Conservation (phyloP, 2,888 invertebrate genomes). For the Tupiocoris notatus region DNA sequence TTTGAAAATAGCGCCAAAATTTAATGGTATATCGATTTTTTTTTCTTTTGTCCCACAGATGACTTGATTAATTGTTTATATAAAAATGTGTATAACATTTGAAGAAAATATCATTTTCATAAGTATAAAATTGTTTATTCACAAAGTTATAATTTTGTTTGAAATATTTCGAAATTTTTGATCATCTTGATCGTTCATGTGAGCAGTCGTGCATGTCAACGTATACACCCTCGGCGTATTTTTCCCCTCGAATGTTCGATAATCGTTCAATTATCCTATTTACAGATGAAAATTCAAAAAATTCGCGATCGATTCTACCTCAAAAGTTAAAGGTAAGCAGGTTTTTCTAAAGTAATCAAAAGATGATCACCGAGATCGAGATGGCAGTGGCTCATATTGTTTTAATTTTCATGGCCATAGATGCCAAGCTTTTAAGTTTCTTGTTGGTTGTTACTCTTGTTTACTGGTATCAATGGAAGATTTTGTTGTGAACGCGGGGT, state of each 20-base stretch:
- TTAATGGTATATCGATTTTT: conserved; percentile 35
- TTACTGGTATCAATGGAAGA: conserved; percentile 48
- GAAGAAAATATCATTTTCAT: background rate
- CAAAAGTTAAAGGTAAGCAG: too few species aligned
- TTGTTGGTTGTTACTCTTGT: conserved; percentile 48
- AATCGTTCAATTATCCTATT: too few species aligned
- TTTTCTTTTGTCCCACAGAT: conserved; percentile 23
- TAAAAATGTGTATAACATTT: background rate
- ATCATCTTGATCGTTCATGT: too few species aligned
- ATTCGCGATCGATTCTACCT: too few species aligned
- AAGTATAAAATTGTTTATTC: too few species aligned
- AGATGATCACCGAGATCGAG: conserved; percentile 31
- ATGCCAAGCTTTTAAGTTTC: conserved; percentile 48
- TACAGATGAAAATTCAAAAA: too few species aligned
- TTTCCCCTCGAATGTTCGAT: too few species aligned
- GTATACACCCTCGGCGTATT: too few species aligned
- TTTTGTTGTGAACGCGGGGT: conserved; percentile 44
- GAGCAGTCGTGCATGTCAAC: too few species aligned
- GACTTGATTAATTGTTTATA: conserved; percentile 23
- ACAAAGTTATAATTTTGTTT: too few species aligned
- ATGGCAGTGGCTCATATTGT: conserved; percentile 47
- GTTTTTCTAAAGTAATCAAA: conserved; percentile 22
- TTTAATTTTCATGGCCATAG: conserved; percentile 49
- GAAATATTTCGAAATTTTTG: too few species aligned
- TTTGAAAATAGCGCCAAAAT: background rate